Percentiles rank a stretch among this genome's conserved stretches.
These are phyloP conservation scores for Onychorhynchus coronatus DNA, from an alignment of 2,113 vertebrate genomes.

Conservation along the genomic window DNA sequence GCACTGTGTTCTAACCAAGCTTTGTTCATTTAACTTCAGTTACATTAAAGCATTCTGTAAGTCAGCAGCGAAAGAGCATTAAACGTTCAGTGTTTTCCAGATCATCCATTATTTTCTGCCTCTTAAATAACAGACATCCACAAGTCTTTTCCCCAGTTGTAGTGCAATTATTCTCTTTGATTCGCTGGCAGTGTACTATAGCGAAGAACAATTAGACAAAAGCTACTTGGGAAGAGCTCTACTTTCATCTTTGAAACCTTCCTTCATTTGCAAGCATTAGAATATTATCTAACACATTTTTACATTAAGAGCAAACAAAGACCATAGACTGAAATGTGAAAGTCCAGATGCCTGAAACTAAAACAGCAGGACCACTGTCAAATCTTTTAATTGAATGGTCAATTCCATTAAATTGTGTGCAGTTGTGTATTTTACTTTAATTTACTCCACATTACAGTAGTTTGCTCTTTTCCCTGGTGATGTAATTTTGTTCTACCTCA, in stretches of 20 bases:
- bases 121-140: background rate
- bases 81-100: background rate
- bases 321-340: background rate
- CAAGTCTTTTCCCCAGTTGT: background rate
- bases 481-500: background rate
- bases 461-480: background rate
- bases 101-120: slow-evolving; percentile 4
- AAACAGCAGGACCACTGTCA: background rate
- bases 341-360: background rate
- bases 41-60: background rate
- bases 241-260: background rate
- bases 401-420: background rate
- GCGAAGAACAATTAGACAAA: background rate
- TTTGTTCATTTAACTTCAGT: background rate
- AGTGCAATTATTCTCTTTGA: slow-evolving; percentile 18
- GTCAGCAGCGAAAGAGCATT: background rate
- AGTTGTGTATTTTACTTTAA: background rate
- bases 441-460: background rate
- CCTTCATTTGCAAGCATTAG: background rate
- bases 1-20: background rate
- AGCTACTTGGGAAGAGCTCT: background rate
- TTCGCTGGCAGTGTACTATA: background rate
- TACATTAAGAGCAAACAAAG: background rate
- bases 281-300: background rate
- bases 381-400: background rate